These are phyloP conservation scores for Eristalis intricaria DNA, from an alignment of 2,888 invertebrate genomes.

Conservation along the genomic window DNA sequence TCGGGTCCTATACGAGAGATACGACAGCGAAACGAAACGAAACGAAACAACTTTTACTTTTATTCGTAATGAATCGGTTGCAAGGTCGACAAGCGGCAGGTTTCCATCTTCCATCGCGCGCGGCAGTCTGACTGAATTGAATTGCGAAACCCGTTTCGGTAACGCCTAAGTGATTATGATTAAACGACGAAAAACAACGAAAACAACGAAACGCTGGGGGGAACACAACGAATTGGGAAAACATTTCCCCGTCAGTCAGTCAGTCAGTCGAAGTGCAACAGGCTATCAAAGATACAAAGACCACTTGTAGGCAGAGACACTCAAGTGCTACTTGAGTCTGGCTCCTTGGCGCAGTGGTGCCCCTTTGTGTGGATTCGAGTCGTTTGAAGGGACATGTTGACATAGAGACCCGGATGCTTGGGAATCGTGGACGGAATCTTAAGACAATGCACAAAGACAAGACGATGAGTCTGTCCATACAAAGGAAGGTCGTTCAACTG, in stretches of 20 bases:
- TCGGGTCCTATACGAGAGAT: slow-evolving; percentile 2
- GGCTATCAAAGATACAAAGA: slow-evolving; percentile 13
- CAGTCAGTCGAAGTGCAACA: not conserved
- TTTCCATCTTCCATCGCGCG: slow-evolving; percentile 64
- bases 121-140: slow-evolving; percentile 31
- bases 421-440: not conserved
- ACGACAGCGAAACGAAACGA: slow-evolving; percentile 17
- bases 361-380: not conserved
- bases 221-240: slow-evolving; percentile 53
- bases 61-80: slow-evolving; percentile 77
- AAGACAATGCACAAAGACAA: slow-evolving; percentile 24
- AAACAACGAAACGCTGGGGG: not conserved
- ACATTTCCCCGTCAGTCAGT: slow-evolving; percentile 45
- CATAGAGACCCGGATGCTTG: slow-evolving; percentile 23
- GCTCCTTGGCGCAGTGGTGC: not conserved
- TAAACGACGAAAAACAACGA: slow-evolving; percentile 33
- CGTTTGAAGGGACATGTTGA: not conserved
- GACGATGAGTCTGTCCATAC: too few relatives aligned
- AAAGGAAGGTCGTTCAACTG: slow-evolving; percentile 68
- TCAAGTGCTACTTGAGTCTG: not conserved
- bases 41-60: slow-evolving; percentile 72
- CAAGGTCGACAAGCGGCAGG: slow-evolving; percentile 78
- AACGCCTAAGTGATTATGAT: slow-evolving; percentile 65
- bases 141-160: slow-evolving; percentile 66
- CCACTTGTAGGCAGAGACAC: not conserved